Evolutionary conservation across 2,797 vertebrate genomes (phyloP).

Genomic region (Mionectes olivaceus): DNA sequence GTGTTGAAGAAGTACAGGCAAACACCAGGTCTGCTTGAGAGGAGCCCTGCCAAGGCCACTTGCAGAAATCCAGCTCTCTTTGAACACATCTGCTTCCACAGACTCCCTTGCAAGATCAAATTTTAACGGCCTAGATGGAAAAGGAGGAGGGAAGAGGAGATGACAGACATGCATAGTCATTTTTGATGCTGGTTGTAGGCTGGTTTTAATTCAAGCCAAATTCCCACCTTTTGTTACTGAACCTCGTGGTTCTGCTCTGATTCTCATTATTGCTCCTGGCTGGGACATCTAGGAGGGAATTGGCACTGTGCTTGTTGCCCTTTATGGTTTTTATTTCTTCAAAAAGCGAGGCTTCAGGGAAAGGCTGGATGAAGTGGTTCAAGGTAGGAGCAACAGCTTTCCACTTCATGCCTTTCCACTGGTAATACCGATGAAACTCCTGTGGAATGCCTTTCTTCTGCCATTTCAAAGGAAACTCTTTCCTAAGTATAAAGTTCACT

Average conservation of each 20-base stretch:
- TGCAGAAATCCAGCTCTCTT: background rate
- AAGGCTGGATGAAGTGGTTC: background rate
- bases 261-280: background rate
- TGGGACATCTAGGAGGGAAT: background rate
- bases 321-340: background rate
- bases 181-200: background rate
- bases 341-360: background rate
- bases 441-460: background rate
- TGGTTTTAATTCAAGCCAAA: background rate
- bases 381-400: background rate
- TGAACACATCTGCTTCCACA: background rate
- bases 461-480: background rate
- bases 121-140: background rate
- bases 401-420: background rate
- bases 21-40: rapidly evolving
- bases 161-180: background rate
- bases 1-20: background rate
- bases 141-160: background rate
- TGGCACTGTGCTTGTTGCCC: background rate
- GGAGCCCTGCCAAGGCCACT: background rate
- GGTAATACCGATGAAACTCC: background rate
- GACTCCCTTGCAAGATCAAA: background rate
- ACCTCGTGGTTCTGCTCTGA: background rate
- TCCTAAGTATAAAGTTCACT: background rate
- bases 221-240: background rate